Base-by-base conservation (phyloP, 2,888 invertebrate species). In the Hedya salicella region DNA sequence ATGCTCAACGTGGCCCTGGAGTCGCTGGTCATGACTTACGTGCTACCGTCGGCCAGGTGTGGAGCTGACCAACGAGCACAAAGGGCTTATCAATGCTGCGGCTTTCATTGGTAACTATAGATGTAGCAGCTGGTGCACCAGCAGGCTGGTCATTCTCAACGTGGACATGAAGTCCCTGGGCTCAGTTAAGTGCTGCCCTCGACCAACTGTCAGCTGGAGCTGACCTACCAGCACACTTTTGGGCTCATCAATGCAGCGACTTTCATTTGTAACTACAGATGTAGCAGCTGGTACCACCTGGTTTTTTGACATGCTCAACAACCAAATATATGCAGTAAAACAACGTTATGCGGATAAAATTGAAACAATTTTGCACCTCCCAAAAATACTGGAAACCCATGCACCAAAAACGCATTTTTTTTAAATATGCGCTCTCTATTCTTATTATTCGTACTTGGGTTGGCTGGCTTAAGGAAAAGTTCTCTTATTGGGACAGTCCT, bases 151-250 rank as follows among this genome's bases (percentile, higher is more conserved):
- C 68, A 91, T 95, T 75, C 93, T 95, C 85, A 92, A 94, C 72
- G 95, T 95, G 0, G 95, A 95, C 72, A 93, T 95, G 82, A 95
- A 95, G 83, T 94, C 94, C 0, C 93, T 95, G 74, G 94, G 94
- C 62, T 93, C 84, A 94, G 95, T 80, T 94, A 95, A 74, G 93
- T 95, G 52, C 92, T 95, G 78, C 94, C 95, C 0, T 91, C 94
- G 0, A 94, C 95, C 0, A 94, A 95, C 80, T 95, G 95, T 71
- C 95, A 95, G 74, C 87, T 95, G 2, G 75, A 90, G 8, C 88
- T 95, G 39, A 91, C 91, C n/a, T n/a, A n/a, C n/a, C 79, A 87
- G 0, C 89, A 95, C 70, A 95, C 95, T n/a, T n/a, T n/a, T 79
- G 95, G 95, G 0, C 78, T 95, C 16, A 80, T 95, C 1, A 94